Evolutionary conservation across 2,113 vertebrate species (phyloP).

Genomic region (Herpailurus yagouaroundi): DNA sequence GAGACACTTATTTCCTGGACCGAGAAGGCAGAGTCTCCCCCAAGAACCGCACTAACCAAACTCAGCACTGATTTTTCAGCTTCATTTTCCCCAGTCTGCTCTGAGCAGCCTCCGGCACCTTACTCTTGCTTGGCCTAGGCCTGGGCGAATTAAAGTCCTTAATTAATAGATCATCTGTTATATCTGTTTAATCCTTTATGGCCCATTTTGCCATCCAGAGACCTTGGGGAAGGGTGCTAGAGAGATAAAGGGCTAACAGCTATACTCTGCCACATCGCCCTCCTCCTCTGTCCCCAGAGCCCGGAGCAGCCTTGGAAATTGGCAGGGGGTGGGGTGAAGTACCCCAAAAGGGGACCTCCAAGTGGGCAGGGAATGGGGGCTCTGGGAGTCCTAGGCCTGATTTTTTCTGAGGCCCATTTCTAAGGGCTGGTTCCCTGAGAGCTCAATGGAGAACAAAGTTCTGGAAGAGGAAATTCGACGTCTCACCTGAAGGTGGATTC

Average conservation of each 20-base stretch:
- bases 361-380: neutral
- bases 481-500: neutral
- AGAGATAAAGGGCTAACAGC: slow-evolving; percentile 6
- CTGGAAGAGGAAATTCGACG: neutral
- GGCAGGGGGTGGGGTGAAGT: neutral
- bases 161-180: slow-evolving; percentile 69
- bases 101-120: neutral
- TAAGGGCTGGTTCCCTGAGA: neutral
- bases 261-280: neutral
- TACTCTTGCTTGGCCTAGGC: neutral
- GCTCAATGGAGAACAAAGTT: neutral
- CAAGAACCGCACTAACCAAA: neutral
- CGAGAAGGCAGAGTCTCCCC: neutral
- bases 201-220: slow-evolving; percentile 45
- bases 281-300: neutral
- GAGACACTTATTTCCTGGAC: neutral
- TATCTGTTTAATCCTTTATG: slow-evolving; percentile 66
- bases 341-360: neutral
- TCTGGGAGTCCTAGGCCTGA: neutral
- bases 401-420: neutral
- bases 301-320: neutral
- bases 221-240: slow-evolving; percentile 13
- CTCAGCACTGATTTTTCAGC: neutral
- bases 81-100: neutral
- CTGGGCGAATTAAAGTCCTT: slow-evolving; percentile 49